Evolutionary conservation across 2,797 vertebrate genomes (phyloP).

Genomic region (Pseudomugil tenellus): DNA sequence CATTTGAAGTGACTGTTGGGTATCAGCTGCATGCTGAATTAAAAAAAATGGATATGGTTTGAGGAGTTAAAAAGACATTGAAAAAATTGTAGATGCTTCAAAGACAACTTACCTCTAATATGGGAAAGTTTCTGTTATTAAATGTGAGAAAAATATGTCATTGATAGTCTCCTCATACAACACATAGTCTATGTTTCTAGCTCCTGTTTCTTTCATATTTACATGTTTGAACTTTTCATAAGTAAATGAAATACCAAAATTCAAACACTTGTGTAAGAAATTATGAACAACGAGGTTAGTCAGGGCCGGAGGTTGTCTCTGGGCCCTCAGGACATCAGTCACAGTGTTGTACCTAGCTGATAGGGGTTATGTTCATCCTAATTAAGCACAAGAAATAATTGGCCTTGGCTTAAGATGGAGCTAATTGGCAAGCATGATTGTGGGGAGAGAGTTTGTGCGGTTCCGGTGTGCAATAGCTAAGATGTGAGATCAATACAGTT

Average conservation of each 20-base stretch:
- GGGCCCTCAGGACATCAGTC: slow-evolving; percentile 15
- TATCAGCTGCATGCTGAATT: no score
- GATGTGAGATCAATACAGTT: slow-evolving; percentile 48
- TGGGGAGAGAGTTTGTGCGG: slow-evolving; percentile 31
- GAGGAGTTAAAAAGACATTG: no score
- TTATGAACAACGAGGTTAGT: background rate
- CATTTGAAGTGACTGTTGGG: no score
- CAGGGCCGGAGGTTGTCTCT: slow-evolving; percentile 1
- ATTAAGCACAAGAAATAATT: slow-evolving; percentile 64
- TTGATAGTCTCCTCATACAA: background rate
- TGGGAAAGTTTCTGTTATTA: no score
- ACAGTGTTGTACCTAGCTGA: slow-evolving; percentile 27
- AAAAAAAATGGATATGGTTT: no score
- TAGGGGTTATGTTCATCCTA: slow-evolving; percentile 57
- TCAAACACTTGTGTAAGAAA: background rate
- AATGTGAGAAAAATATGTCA: no score
- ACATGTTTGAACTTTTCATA: background rate
- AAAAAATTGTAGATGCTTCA: background rate
- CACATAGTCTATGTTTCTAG: no score
- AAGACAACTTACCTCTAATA: background rate
- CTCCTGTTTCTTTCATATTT: no score
- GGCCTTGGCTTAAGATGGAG: slow-evolving; percentile 45
- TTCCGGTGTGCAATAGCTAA: slow-evolving; percentile 24
- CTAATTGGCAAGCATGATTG: slow-evolving; percentile 54
- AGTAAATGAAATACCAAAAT: background rate